A percentile compares a stretch with the other conserved stretches of the same genome.
Evolutionary conservation across 2,113 vertebrate species (phyloP).

Genomic region (Crotalus helleri): DNA sequence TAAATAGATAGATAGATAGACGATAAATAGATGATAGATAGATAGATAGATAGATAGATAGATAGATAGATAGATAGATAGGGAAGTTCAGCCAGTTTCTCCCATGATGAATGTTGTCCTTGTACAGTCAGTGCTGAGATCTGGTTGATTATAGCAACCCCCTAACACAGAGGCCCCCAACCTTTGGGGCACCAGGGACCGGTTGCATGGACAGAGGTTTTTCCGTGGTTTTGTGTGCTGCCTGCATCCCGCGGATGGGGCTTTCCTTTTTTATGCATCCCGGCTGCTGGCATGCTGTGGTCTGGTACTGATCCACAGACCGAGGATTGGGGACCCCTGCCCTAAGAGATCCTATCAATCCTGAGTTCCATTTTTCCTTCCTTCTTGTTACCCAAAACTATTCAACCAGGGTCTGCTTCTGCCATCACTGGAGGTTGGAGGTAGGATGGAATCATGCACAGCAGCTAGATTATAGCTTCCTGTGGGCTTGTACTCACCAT

Average conservation of each 20-base stretch:
- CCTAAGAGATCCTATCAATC: not conserved
- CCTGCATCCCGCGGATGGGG: too few relatives aligned
- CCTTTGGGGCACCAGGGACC: too few relatives aligned
- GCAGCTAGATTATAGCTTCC: not conserved
- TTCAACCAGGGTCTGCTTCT: not conserved
- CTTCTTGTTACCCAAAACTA: not conserved
- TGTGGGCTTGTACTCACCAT: not conserved
- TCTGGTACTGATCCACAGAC: too few relatives aligned
- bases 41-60: not conserved
- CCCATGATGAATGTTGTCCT: not conserved
- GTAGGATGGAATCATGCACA: not conserved
- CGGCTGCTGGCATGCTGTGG: too few relatives aligned
- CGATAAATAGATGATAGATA: not conserved
- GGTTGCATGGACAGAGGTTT: too few relatives aligned
- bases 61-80: not conserved
- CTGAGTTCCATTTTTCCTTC: not conserved
- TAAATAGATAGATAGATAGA: not conserved
- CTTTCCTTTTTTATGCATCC: too few relatives aligned
- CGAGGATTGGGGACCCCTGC: too few relatives aligned
- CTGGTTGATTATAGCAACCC: not conserved
- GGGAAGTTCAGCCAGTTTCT: not conserved
- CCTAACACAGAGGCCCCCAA: not conserved
- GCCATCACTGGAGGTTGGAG: not conserved
- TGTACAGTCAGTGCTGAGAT: not conserved
- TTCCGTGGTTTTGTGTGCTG: too few relatives aligned